Percentiles rank a stretch among this genome's conserved stretches.
These are phyloP conservation scores for Phymatocera aterrima DNA, from an alignment of 2,888 invertebrate species.

Conservation along the genomic window DNA sequence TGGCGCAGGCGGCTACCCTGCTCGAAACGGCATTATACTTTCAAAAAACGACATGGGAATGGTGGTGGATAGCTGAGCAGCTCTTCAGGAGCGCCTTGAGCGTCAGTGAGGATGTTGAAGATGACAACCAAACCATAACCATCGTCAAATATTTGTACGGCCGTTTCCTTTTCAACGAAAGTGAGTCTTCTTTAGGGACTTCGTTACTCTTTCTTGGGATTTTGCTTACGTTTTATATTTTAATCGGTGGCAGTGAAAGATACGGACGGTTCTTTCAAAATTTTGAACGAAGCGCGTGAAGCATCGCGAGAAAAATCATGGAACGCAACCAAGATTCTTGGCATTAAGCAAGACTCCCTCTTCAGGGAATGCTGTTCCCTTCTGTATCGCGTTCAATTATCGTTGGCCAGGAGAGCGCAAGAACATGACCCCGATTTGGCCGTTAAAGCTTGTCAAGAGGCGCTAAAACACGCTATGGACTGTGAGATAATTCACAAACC, in stretches of 20 bases:
- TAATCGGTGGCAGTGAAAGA: constrained; percentile 49
- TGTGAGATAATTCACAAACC: constrained; percentile 53
- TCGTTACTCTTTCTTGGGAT: neutral
- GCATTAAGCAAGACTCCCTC: constrained; percentile 53
- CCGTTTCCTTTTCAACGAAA: constrained; percentile 60
- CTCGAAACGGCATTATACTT: constrained; percentile 59
- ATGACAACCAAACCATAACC: constrained; percentile 54
- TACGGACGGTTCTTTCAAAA: constrained; percentile 54
- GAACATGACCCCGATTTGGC: constrained; percentile 50
- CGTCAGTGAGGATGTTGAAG: constrained; percentile 50
- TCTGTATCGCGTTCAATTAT: constrained; percentile 56
- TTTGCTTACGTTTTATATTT: neutral
- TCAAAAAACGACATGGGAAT: constrained; percentile 59
- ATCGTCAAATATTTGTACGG: constrained; percentile 62
- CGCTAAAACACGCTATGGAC: constrained; percentile 57
- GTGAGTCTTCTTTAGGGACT: constrained; percentile 51
- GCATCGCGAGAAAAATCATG: constrained; percentile 54
- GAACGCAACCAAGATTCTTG: constrained; percentile 56
- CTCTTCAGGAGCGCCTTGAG: constrained; percentile 58
- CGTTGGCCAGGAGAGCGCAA: constrained; percentile 50
- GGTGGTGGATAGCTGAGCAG: constrained; percentile 66
- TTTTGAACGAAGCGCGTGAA: constrained; percentile 57
- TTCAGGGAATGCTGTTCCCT: constrained; percentile 60
- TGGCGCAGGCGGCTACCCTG: constrained; percentile 48
- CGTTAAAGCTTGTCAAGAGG: constrained; percentile 54